Base-by-base conservation (phyloP, 2,888 invertebrate species). In the Alviniconcha strummeri region DNA sequence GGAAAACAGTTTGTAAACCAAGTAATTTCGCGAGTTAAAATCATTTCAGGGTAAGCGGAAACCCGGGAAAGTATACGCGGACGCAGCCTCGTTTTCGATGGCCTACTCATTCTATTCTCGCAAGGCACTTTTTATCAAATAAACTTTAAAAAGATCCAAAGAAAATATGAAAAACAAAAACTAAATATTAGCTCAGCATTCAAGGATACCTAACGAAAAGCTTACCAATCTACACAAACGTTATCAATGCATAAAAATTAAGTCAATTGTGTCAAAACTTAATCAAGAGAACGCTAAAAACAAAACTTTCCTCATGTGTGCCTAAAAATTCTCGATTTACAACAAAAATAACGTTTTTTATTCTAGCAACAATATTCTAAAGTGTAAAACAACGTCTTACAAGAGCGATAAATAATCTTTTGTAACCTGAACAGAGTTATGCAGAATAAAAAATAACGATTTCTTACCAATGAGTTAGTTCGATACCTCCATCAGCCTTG, bases 241-340 rank as follows among this genome's bases (percentile, higher is more conserved):
- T 7, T 6, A 52, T 57, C 19, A 64, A 4, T 19, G 52, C 17
- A 78, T 52, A 64, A 13, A 78, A 78, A 78, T 57, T 36, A 64
- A 64, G 57, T 78, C 60, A 78, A 64, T 36, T 78, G 52, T 64
- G 78, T 78, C 78, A 78, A 78, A 78, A 78, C 78, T 78, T 78
- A 15, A 13, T 17, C 13, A 64, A 78, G 60, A 36, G 57, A 78
- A 78, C 57, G 64, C 78, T 56, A 36, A 82, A 81, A 81, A 83
- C 81, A 78, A 85, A 85, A 85, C 85, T 85, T 85, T 80, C 81
- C 82, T 75, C 76, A 80, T 57, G 55, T 64, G 36, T 19, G 36
- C 7, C 13, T 7, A 71, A 8, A 71, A n/a, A 69, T 77, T 80
- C 52, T 67, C 69, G 15, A 80, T 69, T 80, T 79, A 54, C 15